phyloP scores from a whole-genome alignment of 1,140 invertebrate genomes.

The Papilio glaucus region DNA sequence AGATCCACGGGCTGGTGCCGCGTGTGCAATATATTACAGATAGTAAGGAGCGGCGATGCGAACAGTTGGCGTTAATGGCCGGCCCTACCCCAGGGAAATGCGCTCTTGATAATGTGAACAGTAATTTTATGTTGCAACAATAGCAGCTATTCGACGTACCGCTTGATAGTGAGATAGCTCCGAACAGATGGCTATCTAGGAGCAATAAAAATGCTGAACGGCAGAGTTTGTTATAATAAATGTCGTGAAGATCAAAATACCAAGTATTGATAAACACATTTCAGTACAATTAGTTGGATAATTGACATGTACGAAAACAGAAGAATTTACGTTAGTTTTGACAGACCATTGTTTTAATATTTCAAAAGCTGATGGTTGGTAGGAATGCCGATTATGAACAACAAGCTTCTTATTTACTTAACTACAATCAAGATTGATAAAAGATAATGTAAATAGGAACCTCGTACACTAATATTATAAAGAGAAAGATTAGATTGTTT shows the following conservation, averaged over 20 bases:
- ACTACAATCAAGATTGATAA: no score
- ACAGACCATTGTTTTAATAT: no score
- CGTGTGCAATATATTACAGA: conserved; percentile 58
- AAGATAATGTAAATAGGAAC: no score
- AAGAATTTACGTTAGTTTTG: no score
- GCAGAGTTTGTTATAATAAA: conserved; percentile 26
- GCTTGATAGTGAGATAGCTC: conserved; percentile 52
- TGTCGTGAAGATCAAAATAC: background rate
- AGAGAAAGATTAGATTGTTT: no score
- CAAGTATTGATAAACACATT: background rate
- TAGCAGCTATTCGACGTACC: conserved; percentile 42
- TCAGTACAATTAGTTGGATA: background rate
- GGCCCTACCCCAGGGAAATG: conserved; percentile 56
- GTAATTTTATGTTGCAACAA: conserved; percentile 64
- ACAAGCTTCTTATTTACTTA: no score
- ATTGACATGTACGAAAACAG: background rate
- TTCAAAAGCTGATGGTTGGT: no score
- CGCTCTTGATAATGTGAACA: conserved; percentile 56
- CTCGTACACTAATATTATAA: no score
- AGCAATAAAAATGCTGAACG: conserved; percentile 37
- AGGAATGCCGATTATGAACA: no score
- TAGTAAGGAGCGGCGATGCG: conserved; percentile 52
- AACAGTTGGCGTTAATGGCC: conserved; percentile 66
- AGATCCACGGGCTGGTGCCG: conserved; percentile 45
- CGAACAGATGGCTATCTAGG: conserved; percentile 37